Evolutionary conservation across 2,888 invertebrate species (phyloP), one percentile per base, ranked within the genome.

Genomic region (Catocala sponsa): DNA sequence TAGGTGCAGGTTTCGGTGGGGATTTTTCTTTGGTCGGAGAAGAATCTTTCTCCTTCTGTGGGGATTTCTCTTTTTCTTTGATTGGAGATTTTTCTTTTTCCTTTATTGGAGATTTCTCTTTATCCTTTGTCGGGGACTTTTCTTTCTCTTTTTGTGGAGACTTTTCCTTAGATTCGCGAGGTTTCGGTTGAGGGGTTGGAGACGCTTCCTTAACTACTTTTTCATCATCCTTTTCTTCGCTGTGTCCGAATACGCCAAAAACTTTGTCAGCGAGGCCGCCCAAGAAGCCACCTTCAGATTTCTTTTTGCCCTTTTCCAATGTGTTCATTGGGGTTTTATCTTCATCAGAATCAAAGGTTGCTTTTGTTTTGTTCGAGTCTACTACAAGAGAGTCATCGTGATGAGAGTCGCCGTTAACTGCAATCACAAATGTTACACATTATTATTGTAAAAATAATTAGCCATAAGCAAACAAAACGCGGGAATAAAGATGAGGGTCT

Each of bases 261-360:
- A 89, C 87, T 87, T 94, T 91, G 81, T 91, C 87, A 74, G 90
- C 89, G 58, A 92, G 86, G 48, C 92, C 92, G 32, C 92, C 92
- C 33, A 94, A 82, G 84, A 94, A 93, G 15, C 91, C 84, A 25
- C 85, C 86, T 57, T 91, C 92, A 41, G 87, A 83, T 60, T 95
- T 93, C 76, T 95, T 90, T 74, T 94, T 94, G 59, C 95, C 89
- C 66, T 94, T 94, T 56, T 93, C 91, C n/a, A 95, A 86, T 12
- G 95, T 93, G 63, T 95, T 95, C 83, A 94, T 94, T 6, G 95
- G 93, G 11, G 94, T 95, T 78, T 95, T 95, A 58, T 95, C 95
- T 77, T 95, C 94, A 51, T 95, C 94, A 0, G 95, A 95, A 74
- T 95, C 95, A 62, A 95, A 94, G 1, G 94, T 94, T 0, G 95